Evolutionary conservation across 2,888 invertebrate genomes (phyloP), one percentile per base, ranked within the genome.

Genomic region (Macrostomum cliftonense): DNA sequence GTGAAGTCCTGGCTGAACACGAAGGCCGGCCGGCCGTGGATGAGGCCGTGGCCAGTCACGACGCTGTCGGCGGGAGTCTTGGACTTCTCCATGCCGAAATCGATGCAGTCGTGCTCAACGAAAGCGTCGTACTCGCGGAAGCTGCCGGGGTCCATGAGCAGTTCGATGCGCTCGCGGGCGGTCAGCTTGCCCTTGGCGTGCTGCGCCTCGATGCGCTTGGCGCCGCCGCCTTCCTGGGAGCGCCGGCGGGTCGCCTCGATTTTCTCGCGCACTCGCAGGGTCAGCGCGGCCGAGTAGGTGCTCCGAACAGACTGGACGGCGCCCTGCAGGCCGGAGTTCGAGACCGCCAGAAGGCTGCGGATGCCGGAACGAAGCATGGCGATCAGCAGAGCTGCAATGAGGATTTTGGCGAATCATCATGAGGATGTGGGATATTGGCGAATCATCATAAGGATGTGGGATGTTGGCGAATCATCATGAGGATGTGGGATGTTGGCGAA

Each of bases 91-190:
- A 79, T 78, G 37, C 75, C 77, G 68, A 79, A 79, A 62, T 79
- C 78, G 20, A 73, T 71, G 61, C 78, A 79, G 28, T 76, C 75
- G 60, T 79, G 79, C 60, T 79, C 78, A 56, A 77, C 71, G 62
- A 78, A 78, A 72, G 74, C 74, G 59, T 79, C 79, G 66, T 77
- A 78, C 63, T 79, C 79, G 2, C 76, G 72, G 67, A 79, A 79
- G 37, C 74, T 73, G 40, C 71, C 73, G 20, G 71, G 66, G 61
- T 79, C 79, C 59, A 76, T 71, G 42, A 79, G 69, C 44, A 78
- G 62, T n/a, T 72, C 60, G 19, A 78, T 69, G 53, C 79, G 65
- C 65, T 79, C 78, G 51, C 79, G 68, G 16, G 79, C 78, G n/a
- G 78, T 78, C 54, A 79, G 62, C 61, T 79, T 79, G 17, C 79